These are phyloP conservation scores for Enteromius mattozi DNA, from an alignment of 2,797 vertebrate species.

Conservation along the genomic window DNA sequence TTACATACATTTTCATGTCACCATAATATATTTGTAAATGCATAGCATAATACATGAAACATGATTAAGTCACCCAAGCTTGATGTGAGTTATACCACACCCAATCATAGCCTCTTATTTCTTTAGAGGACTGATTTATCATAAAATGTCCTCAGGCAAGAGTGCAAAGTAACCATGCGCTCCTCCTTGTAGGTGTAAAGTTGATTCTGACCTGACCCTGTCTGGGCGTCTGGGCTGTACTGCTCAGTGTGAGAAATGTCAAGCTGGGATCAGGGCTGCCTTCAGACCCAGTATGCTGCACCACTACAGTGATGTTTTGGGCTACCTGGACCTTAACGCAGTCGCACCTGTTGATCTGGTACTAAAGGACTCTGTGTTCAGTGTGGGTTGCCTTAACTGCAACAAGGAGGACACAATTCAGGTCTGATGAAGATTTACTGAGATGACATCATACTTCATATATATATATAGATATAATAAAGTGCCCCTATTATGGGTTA, in stretches of 20 bases:
- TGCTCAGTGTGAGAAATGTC: slow-evolving; percentile 84
- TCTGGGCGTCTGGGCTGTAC: slow-evolving; percentile 70
- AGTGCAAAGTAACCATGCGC: not conserved
- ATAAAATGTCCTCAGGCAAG: not conserved
- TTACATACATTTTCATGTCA: not conserved
- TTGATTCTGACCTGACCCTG: slow-evolving; percentile 79
- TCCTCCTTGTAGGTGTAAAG: slow-evolving; percentile 77
- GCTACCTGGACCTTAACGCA: slow-evolving; percentile 81
- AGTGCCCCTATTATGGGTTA: no score
- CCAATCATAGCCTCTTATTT: not conserved
- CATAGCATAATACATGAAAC: not conserved
- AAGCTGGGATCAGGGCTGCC: slow-evolving; percentile 71
- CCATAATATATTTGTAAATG: not conserved
- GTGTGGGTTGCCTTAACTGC: slow-evolving; percentile 80
- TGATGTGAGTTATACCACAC: not conserved
- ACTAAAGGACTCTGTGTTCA: slow-evolving; percentile 77
- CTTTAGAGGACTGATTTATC: not conserved
- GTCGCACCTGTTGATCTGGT: slow-evolving; percentile 78
- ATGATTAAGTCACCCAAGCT: not conserved
- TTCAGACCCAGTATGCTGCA: slow-evolving; percentile 82
- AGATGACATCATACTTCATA: not conserved
- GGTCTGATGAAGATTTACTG: slow-evolving; percentile 63
- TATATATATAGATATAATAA: not conserved
- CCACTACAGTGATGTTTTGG: slow-evolving; percentile 81
- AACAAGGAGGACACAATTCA: slow-evolving; percentile 75